A percentile compares a stretch with the other conserved stretches of the same genome.
Conservation (phyloP, 2,888 invertebrate species). For the Nymphalis c-album region DNA sequence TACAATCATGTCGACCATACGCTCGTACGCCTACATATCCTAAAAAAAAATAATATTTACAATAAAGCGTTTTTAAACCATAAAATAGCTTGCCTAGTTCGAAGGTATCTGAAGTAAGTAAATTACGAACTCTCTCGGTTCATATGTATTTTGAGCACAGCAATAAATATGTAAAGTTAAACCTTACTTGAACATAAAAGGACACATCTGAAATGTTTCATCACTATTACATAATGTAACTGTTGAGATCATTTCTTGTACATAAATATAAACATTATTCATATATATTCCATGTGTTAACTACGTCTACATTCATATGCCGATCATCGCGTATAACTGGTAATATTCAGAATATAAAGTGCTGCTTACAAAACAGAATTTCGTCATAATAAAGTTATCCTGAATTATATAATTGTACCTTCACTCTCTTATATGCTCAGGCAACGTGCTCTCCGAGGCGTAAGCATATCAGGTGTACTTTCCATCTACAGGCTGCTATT, state of each 20-base stretch:
- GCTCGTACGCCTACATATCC: too few species aligned
- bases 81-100: too few species aligned
- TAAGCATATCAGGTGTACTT: too few species aligned
- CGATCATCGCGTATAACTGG: slow-evolving; percentile 14
- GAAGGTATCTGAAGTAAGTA: too few species aligned
- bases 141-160: too few species aligned
- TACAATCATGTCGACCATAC: too few species aligned
- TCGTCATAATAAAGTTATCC: not conserved
- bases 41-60: too few species aligned
- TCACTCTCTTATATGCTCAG: too few species aligned
- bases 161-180: not conserved
- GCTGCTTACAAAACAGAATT: slow-evolving; percentile 16
- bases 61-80: too few species aligned
- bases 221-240: not conserved
- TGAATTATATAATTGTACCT: not conserved
- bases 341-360: slow-evolving; percentile 16
- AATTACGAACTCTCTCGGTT: too few species aligned
- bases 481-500: too few species aligned
- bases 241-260: slow-evolving; percentile 15
- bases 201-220: not conserved
- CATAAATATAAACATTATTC: slow-evolving; percentile 21
- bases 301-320: slow-evolving; percentile 11
- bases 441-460: too few species aligned
- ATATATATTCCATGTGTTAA: slow-evolving; percentile 9
- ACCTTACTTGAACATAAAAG: not conserved